Evolutionary conservation across 1,140 invertebrate genomes (phyloP).

Genomic region (Euura lappo): DNA sequence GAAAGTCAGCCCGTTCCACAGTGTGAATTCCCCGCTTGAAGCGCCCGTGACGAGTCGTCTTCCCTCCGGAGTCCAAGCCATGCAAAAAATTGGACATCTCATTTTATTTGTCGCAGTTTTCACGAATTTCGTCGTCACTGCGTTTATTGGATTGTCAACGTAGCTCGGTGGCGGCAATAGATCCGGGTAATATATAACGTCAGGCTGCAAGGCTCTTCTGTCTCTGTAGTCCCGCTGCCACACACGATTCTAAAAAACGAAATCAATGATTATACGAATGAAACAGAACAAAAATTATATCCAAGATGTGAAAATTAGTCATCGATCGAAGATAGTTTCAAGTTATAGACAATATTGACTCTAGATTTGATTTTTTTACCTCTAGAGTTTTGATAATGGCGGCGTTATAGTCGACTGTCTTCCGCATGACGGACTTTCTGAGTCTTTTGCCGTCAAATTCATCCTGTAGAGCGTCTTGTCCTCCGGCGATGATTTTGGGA

Average conservation of each 20-base stretch:
- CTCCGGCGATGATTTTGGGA: conserved; percentile 53
- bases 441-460: conserved; percentile 96
- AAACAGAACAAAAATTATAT: conserved; percentile 5
- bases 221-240: conserved; percentile 94
- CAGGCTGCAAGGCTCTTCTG: conserved; percentile 85
- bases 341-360: no score
- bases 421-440: conserved; percentile 94
- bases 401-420: conserved; percentile 99
- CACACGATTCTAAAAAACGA: conserved; percentile 75
- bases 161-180: conserved; percentile 88
- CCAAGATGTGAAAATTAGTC: no score
- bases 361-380: conserved; percentile 56
- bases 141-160: conserved; percentile 94
- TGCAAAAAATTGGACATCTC: conserved; percentile 97
- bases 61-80: conserved; percentile 99
- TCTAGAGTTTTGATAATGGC: conserved; percentile 91
- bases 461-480: conserved; percentile 64
- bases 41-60: conserved; percentile 96
- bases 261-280: conserved; percentile 18
- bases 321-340: no score
- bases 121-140: conserved; percentile 95
- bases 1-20: conserved; percentile 99
- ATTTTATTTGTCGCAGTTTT: conserved; percentile 99
- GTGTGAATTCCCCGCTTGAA: conserved; percentile 98
- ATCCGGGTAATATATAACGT: conserved; percentile 88